Evolutionary conservation across 2,888 invertebrate genomes (phyloP), one percentile per base, ranked within the genome.

Genomic region (Amphipyra berbera): DNA sequence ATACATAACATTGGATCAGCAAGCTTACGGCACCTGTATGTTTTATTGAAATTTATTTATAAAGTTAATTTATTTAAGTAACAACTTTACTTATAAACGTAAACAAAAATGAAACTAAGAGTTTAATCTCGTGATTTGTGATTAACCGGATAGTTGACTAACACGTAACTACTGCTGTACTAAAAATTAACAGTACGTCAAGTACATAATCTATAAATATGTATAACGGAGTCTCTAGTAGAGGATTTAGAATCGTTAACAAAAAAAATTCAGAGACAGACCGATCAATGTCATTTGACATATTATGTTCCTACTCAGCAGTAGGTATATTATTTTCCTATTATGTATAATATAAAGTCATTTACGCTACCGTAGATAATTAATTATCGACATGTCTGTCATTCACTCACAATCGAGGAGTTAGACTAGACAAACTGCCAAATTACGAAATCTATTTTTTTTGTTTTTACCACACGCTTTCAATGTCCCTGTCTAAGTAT

Each of bases 71-170:
- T 10, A 38, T 1, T 9, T 35, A n/a, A n/a, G n/a, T n/a, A 21
- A 21, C 21, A 21, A 21, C 21, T 21, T n/a, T 7, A 30, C 6
- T 4, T 4, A 30, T 30, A 30, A 30, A 30, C 30, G 6, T 4
- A 21, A 3, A 35, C 37, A 60, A 59, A 46, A 46, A 49, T n/a
- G 0, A 12, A 14, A 46, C 6, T 30, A 6, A 21, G 21, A 54
- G 54, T 54, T 63, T 55, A 67, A 49, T 49, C 54, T 41, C 70
- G 30, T 33, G 12, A 47, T 41, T 41, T 63, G 30, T 33, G 12
- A 47, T 41, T 6, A 41, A 48, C 15, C 7, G 2, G 42, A 30
- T 21, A 37, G 9, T 54, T 63, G 1, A 49, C 45, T 70, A 54
- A 54, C 21, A 50, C 40, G 49, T 33, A 64, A 41, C 27, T 30